These are phyloP conservation scores for Opisthocomus hoazin DNA, from an alignment of 2,113 vertebrate species.

Conservation along the genomic window DNA sequence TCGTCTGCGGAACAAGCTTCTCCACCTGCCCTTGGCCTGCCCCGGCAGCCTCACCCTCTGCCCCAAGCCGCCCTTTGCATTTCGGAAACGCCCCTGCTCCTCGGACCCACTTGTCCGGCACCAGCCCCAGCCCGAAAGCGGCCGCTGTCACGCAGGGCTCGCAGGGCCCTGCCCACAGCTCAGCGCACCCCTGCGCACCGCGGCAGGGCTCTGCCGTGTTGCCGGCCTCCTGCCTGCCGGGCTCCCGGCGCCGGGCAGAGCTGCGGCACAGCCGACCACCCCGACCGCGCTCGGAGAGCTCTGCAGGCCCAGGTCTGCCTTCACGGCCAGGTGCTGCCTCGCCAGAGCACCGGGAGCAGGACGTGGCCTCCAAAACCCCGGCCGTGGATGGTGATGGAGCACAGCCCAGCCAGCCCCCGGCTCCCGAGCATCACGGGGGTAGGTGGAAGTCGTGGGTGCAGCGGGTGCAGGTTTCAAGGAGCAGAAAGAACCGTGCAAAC, in stretches of 20 bases:
- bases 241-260: not conserved
- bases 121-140: fast-evolving
- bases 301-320: not conserved
- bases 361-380: fast-evolving
- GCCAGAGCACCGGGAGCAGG: fast-evolving
- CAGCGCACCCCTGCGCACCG: not conserved
- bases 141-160: fast-evolving
- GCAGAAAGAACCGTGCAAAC: fast-evolving
- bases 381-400: not conserved
- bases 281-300: not conserved
- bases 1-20: not conserved
- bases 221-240: not conserved
- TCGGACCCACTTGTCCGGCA: not conserved
- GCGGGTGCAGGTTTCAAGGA: not conserved
- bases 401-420: not conserved
- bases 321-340: not conserved
- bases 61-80: not conserved
- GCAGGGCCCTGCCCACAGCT: fast-evolving
- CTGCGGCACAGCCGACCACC: not conserved
- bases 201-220: fast-evolving
- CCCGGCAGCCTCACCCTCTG: not conserved
- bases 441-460: not conserved
- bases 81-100: fast-evolving
- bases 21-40: not conserved
- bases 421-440: fast-evolving